phyloP scores from a whole-genome alignment of 2,797 vertebrate species.

The Eulemur coronatus region DNA sequence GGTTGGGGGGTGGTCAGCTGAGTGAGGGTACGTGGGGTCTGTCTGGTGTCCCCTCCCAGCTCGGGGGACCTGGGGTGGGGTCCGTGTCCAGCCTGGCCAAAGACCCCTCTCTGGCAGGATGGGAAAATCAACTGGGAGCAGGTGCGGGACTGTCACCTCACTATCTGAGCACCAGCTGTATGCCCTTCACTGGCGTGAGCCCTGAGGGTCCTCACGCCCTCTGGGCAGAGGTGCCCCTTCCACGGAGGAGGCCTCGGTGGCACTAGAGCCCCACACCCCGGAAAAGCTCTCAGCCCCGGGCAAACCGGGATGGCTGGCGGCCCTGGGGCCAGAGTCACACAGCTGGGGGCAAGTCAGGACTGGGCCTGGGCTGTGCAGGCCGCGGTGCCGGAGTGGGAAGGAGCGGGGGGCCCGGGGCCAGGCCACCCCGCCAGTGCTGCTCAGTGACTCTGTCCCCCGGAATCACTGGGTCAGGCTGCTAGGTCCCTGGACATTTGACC shows the following conservation, averaged over 20 bases:
- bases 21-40: neutral
- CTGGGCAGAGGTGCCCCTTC: neutral
- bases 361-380: too few species aligned
- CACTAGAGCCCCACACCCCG: neutral
- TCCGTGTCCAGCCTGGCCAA: neutral
- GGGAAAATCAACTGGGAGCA: fast-evolving
- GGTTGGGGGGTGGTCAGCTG: neutral
- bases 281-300: neutral
- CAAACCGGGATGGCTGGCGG: neutral
- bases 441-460: neutral
- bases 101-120: too few species aligned
- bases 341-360: neutral
- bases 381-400: too few species aligned
- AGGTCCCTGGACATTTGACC: neutral
- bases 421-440: neutral
- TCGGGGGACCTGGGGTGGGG: neutral
- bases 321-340: neutral
- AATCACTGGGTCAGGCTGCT: neutral
- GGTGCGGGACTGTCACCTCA: neutral
- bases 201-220: neutral
- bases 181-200: neutral
- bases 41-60: neutral
- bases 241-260: too few species aligned
- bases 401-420: neutral
- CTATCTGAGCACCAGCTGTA: neutral